Percentiles rank a stretch among this genome's conserved stretches.
These are phyloP conservation scores for Ariolimax columbianus DNA, from an alignment of 2,888 invertebrate species.

Conservation along the genomic window DNA sequence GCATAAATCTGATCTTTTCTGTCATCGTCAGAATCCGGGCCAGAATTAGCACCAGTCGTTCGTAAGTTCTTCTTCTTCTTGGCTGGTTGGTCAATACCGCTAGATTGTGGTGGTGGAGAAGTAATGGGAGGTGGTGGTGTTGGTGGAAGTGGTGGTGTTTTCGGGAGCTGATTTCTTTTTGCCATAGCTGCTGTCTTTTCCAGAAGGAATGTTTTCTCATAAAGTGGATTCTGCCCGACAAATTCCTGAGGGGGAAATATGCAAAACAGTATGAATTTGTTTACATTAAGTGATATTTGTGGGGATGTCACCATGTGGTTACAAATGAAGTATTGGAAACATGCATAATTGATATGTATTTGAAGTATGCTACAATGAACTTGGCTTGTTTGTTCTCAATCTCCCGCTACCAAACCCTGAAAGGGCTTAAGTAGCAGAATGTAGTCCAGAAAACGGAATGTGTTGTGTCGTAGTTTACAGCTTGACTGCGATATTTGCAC, in stretches of 20 bases:
- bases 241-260: slow-evolving; percentile 33
- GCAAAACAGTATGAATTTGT: neutral
- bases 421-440: too few species aligned
- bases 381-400: too few species aligned
- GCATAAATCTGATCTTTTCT: neutral
- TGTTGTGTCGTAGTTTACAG: too few species aligned
- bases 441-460: too few species aligned
- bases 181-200: neutral
- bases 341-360: too few species aligned
- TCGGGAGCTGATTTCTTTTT: neutral
- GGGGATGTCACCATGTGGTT: too few species aligned
- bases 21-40: slow-evolving; percentile 13
- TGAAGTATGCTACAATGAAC: too few species aligned
- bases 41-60: neutral
- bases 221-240: slow-evolving; percentile 27
- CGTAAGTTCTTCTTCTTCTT: slow-evolving; percentile 21
- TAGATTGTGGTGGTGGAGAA: neutral
- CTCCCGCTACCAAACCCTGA: too few species aligned
- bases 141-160: neutral
- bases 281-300: too few species aligned
- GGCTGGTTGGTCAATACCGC: neutral
- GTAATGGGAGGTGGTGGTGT: neutral
- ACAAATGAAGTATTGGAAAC: too few species aligned
- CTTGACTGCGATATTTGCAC: too few species aligned
- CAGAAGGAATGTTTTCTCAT: slow-evolving; percentile 39